A percentile compares a stretch with the other conserved stretches of the same genome.
These are phyloP conservation scores for Anagyrus pseudococci DNA, from an alignment of 2,888 invertebrate species.

Conservation along the genomic window DNA sequence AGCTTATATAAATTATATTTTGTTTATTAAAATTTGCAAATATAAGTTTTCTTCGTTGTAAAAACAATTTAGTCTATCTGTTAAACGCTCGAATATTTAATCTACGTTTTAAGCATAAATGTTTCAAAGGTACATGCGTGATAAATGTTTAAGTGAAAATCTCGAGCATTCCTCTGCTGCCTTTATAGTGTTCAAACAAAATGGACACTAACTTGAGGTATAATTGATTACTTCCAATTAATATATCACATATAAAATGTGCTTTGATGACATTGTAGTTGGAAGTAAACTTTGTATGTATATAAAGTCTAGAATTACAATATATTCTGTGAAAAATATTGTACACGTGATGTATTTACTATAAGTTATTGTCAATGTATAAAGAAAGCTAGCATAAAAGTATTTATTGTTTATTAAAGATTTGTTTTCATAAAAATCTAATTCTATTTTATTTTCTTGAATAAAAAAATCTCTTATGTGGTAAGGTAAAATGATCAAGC, in stretches of 20 bases:
- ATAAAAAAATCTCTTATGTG: no score
- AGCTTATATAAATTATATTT: constrained; percentile 7
- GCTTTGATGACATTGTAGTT: constrained; percentile 15
- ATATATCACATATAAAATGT: constrained; percentile 30
- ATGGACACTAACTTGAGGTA: constrained; percentile 30
- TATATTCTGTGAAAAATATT: constrained; percentile 39
- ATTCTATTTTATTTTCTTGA: no score
- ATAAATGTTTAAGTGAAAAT: constrained; percentile 39
- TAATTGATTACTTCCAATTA: constrained; percentile 34
- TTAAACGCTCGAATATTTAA: neutral
- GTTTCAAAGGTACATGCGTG: constrained; percentile 31
- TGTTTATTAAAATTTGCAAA: neutral
- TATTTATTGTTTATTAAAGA: constrained; percentile 39
- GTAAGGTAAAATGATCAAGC: no score
- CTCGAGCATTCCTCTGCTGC: constrained; percentile 56
- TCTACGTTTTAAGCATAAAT: constrained; percentile 25
- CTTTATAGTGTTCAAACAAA: constrained; percentile 43
- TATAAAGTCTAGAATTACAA: constrained; percentile 32
- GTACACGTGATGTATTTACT: constrained; percentile 33
- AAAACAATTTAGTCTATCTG: no score
- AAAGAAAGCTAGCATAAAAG: constrained; percentile 30
- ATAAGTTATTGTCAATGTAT: constrained; percentile 30
- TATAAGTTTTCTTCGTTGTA: neutral
- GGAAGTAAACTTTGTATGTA: constrained; percentile 35
- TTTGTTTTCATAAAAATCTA: constrained; percentile 29